A percentile compares a stretch with the other conserved stretches of the same genome.
Evolutionary conservation across 1,140 invertebrate species (phyloP).

Genomic region (Saccostrea cuccullata): DNA sequence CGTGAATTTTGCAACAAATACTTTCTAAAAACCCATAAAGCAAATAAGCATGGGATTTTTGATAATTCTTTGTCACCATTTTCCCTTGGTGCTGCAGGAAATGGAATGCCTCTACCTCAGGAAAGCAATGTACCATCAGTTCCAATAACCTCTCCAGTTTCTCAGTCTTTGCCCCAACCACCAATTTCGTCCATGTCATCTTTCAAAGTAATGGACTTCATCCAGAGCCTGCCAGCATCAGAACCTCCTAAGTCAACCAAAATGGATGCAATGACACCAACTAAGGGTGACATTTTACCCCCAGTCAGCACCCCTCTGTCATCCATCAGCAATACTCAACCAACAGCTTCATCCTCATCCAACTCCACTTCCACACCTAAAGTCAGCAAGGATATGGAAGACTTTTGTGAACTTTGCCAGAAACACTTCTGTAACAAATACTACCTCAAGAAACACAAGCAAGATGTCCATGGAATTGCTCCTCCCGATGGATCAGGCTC

Average conservation of each 20-base stretch:
- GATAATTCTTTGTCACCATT: constrained; percentile 72
- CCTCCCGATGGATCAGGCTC: constrained; percentile 65
- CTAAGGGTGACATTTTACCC: constrained; percentile 42
- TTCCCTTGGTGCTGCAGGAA: constrained; percentile 55
- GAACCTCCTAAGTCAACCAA: constrained; percentile 48
- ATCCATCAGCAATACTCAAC: constrained; percentile 51
- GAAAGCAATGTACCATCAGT: constrained; percentile 53
- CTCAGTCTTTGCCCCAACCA: constrained; percentile 59
- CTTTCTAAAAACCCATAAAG: constrained; percentile 96
- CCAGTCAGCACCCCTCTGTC: constrained; percentile 52
- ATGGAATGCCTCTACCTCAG: constrained; percentile 59
- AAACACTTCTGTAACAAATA: constrained; percentile 81
- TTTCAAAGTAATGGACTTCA: constrained; percentile 60
- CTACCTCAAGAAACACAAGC: constrained; percentile 82
- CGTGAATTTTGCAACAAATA: constrained; percentile 82
- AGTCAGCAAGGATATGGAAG: constrained; percentile 72
- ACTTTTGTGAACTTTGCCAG: constrained; percentile 79
- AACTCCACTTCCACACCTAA: constrained; percentile 53
- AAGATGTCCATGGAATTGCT: constrained; percentile 82
- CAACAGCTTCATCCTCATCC: constrained; percentile 52
- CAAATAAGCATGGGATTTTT: constrained; percentile 97
- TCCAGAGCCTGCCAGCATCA: constrained; percentile 55
- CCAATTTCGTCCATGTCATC: constrained; percentile 53
- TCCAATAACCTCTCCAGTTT: constrained; percentile 47
- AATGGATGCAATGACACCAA: constrained; percentile 33